phyloP scores from a whole-genome alignment of 1,140 invertebrate genomes.

The Meteorus sp. region DNA sequence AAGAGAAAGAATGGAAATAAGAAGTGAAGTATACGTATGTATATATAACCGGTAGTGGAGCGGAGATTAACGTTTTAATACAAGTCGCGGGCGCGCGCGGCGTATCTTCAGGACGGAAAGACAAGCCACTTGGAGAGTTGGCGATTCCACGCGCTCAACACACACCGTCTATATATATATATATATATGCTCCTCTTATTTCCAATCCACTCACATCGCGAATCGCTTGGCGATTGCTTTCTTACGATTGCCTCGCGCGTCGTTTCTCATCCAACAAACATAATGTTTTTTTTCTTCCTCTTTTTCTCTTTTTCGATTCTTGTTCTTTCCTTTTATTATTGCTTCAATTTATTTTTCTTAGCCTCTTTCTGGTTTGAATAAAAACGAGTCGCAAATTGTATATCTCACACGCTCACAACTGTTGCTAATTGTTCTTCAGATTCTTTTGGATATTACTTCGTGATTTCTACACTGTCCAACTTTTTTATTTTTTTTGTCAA shows the following conservation, averaged over 20 bases:
- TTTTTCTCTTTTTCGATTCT: conserved; percentile 3
- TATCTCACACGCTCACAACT: not conserved
- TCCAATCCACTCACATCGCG: conserved; percentile 20
- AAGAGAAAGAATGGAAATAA: not conserved
- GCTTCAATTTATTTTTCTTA: not conserved
- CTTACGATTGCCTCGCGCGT: conserved; percentile 21
- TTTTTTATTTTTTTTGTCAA: no score
- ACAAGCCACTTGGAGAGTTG: conserved; percentile 25
- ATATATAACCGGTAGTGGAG: conserved; percentile 47
- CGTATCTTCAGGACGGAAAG: conserved; percentile 34
- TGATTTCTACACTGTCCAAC: no score
- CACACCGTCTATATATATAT: no score
- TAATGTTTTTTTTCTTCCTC: conserved; percentile 2
- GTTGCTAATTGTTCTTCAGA: not conserved
- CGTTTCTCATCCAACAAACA: conserved; percentile 15
- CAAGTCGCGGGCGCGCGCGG: no score
- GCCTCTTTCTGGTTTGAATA: not conserved
- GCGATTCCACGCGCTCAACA: conserved; percentile 5
- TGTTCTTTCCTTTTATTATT: not conserved
- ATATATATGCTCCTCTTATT: conserved; percentile 6
- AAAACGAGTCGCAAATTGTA: conserved; percentile 9
- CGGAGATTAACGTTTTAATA: conserved; percentile 53
- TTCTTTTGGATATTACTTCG: no score
- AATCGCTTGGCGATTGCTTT: conserved; percentile 25
- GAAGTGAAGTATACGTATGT: not conserved